phyloP scores from a whole-genome alignment of 2,113 vertebrate genomes.

The Tupaia tana region DNA sequence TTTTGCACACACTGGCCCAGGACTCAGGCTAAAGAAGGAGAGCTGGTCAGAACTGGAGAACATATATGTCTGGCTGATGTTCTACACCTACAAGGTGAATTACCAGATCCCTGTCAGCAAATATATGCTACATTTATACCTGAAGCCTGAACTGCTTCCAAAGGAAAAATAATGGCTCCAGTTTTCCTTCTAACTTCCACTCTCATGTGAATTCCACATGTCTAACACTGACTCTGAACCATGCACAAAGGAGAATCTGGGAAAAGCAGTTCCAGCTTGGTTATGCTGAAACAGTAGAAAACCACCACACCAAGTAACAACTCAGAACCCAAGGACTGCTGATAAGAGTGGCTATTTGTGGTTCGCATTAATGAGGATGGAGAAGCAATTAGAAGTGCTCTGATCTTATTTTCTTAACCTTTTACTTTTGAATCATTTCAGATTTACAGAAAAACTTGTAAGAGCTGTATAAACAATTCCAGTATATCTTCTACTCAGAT shows the following conservation, averaged over 20 bases:
- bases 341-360: not conserved
- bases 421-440: not conserved
- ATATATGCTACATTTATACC: too few relatives aligned
- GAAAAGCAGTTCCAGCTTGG: not conserved
- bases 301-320: not conserved
- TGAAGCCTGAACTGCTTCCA: not conserved
- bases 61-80: not conserved
- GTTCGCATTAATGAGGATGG: not conserved
- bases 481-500: not conserved
- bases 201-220: not conserved
- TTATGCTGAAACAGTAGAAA: accelerated
- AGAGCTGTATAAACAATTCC: not conserved
- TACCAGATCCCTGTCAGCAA: not conserved
- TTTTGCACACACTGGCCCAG: not conserved
- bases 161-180: not conserved
- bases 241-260: not conserved
- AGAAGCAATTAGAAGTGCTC: not conserved
- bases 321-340: not conserved
- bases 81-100: not conserved
- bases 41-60: not conserved
- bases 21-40: not conserved
- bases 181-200: not conserved
- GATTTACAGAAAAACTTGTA: not conserved
- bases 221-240: not conserved
- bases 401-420: not conserved